A percentile compares a stretch with the other conserved stretches of the same genome.
These are phyloP conservation scores for Clistopyga incitator DNA, from an alignment of 2,888 invertebrate genomes.

Conservation along the genomic window DNA sequence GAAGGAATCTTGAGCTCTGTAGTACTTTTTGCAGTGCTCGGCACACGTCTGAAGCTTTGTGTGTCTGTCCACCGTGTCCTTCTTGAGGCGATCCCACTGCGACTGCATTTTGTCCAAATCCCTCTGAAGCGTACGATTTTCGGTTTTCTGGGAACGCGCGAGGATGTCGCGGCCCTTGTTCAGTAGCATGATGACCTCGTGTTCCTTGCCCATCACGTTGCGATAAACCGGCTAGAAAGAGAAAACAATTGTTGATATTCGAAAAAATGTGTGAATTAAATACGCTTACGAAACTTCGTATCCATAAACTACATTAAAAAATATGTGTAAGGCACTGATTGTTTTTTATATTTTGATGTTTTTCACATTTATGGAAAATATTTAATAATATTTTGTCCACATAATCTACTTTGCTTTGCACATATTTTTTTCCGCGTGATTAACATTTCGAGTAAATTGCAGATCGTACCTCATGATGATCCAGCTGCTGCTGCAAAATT, in stretches of 20 bases:
- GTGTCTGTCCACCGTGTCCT: conserved; percentile 94
- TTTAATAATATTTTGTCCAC: too few species aligned
- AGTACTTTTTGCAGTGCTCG: conserved; percentile 96
- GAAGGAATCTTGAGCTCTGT: conserved; percentile 93
- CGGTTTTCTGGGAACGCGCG: conserved; percentile 83
- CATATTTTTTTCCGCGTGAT: not conserved
- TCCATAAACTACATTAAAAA: too few species aligned
- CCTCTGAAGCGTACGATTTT: conserved; percentile 88
- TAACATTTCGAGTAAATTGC: conserved; percentile 4
- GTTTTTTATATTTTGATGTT: too few species aligned
- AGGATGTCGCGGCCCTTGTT: conserved; percentile 94
- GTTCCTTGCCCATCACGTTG: conserved; percentile 94
- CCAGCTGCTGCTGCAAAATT: conserved; percentile 93
- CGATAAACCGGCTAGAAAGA: conserved; percentile 90
- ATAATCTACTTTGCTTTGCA: not conserved
- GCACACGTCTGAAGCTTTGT: conserved; percentile 93
- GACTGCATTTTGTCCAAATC: conserved; percentile 95
- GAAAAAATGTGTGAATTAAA: not conserved
- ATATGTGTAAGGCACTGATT: too few species aligned
- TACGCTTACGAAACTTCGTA: too few species aligned
- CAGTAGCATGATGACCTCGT: conserved; percentile 96
- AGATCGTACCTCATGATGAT: conserved; percentile 89
- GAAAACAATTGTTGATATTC: conserved; percentile 32
- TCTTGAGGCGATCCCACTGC: conserved; percentile 96
- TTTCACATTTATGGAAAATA: too few species aligned